Evolutionary conservation across 2,797 vertebrate genomes (phyloP).

Genomic region (Semaprochilodus insignis): DNA sequence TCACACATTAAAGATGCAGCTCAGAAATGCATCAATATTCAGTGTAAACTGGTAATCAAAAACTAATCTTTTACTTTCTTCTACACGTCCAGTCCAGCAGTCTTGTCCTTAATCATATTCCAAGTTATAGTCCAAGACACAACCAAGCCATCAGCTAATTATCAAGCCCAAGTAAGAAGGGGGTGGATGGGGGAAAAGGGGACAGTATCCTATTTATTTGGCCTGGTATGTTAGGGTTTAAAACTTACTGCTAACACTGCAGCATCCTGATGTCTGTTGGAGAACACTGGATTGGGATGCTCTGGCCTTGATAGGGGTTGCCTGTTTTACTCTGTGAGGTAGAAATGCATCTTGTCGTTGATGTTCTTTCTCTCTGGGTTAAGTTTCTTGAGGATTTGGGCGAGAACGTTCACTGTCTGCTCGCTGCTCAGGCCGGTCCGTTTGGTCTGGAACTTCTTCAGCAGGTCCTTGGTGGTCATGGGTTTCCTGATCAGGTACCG

Average conservation of each 20-base stretch:
- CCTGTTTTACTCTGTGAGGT: conserved; percentile 85
- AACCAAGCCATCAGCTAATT: not conserved
- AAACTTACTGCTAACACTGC: too few relatives aligned
- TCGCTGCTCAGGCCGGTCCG: conserved; percentile 93
- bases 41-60: not conserved
- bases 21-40: not conserved
- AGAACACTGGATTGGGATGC: not conserved
- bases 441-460: conserved; percentile 97
- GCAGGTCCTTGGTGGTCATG: conserved; percentile 94
- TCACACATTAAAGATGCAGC: not conserved
- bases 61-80: not conserved
- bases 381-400: conserved; percentile 93
- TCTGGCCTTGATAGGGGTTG: not conserved
- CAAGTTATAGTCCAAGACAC: not conserved
- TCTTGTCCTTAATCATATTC: not conserved
- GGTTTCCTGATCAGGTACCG: conserved; percentile 92
- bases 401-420: conserved; percentile 93
- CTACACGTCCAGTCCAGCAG: not conserved
- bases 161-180: not conserved
- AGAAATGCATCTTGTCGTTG: conserved; percentile 95
- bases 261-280: not conserved
- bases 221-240: too few relatives aligned
- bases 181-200: not conserved
- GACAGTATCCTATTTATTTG: not conserved
- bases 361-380: conserved; percentile 93